Percentiles rank a stretch among this genome's conserved stretches.
phyloP scores from a whole-genome alignment of 2,888 invertebrate genomes.

The Nemotelus nigrinus region DNA sequence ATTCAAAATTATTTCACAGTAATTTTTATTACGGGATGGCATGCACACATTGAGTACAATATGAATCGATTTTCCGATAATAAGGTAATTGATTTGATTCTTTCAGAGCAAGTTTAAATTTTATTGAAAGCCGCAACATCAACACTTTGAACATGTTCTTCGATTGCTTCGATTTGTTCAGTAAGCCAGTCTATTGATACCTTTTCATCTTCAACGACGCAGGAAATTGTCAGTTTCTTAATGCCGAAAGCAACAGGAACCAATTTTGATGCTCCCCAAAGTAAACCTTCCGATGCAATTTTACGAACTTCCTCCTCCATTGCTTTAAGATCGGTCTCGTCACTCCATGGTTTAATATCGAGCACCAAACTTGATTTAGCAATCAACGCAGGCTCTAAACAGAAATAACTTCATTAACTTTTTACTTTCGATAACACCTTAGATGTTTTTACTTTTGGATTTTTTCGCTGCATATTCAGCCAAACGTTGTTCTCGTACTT shows the following conservation, averaged over 20 bases:
- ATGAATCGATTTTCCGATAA: too few species aligned
- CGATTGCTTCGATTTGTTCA: slow-evolving; percentile 84
- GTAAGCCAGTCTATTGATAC: slow-evolving; percentile 88
- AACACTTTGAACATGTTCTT: slow-evolving; percentile 90
- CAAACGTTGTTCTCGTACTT: slow-evolving; percentile 84
- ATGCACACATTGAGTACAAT: too few species aligned
- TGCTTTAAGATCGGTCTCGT: slow-evolving; percentile 90
- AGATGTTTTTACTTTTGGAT: slow-evolving; percentile 74
- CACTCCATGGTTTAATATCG: slow-evolving; percentile 92
- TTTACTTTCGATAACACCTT: not conserved
- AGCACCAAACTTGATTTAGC: slow-evolving; percentile 95
- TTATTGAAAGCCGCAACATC: slow-evolving; percentile 97
- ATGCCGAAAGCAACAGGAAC: slow-evolving; percentile 94
- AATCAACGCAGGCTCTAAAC: slow-evolving; percentile 81
- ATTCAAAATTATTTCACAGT: too few species aligned
- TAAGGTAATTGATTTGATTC: not conserved
- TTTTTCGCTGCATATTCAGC: slow-evolving; percentile 93
- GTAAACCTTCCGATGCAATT: slow-evolving; percentile 83
- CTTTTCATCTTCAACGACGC: slow-evolving; percentile 96
- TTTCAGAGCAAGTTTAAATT: slow-evolving; percentile 68
- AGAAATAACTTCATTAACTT: not conserved
- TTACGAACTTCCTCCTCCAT: slow-evolving; percentile 84
- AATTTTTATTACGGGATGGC: not conserved
- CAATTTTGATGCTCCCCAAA: slow-evolving; percentile 94
- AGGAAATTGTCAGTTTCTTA: slow-evolving; percentile 88